A percentile compares a stretch with the other conserved stretches of the same genome.
phyloP scores from a whole-genome alignment of 1,140 invertebrate genomes.

The Melipona quadrifasciata region DNA sequence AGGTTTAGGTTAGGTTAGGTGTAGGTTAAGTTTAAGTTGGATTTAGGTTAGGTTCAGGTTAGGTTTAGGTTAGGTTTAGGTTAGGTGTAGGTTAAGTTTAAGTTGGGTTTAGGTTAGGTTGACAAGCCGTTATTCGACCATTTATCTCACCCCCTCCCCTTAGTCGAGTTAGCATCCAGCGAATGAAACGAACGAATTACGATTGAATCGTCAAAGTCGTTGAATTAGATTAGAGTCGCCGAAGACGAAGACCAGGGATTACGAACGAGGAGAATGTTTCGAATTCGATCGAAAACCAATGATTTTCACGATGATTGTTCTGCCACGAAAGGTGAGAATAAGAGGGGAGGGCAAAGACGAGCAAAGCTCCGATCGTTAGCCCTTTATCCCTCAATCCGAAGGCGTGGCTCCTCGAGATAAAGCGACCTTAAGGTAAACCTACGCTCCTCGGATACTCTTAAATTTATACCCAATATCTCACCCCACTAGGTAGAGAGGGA shows the following conservation, averaged over 20 bases:
- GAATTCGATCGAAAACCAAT: not conserved
- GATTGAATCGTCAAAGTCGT: not conserved
- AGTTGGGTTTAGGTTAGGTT: no score
- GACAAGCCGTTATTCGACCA: not conserved
- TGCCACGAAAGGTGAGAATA: not conserved
- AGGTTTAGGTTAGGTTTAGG: no score
- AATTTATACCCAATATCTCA: conserved; percentile 39
- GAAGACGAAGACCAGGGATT: not conserved
- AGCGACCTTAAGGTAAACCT: conserved; percentile 4
- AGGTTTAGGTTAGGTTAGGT: no score
- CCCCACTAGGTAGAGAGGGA: not conserved
- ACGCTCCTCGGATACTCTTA: conserved; percentile 17
- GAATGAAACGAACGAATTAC: not conserved
- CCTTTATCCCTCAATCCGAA: conserved; percentile 32
- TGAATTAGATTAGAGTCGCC: not conserved
- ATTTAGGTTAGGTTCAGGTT: no score
- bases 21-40: no score
- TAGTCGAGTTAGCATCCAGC: not conserved
- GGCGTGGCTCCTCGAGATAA: conserved; percentile 33
- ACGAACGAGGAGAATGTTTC: no score
- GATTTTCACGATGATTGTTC: conserved; percentile 25
- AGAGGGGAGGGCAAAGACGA: no score
- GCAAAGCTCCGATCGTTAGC: conserved; percentile 33
- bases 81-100: no score
- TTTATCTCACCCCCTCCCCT: not conserved